Percentiles rank a stretch among this genome's conserved stretches.
Evolutionary conservation across 2,888 invertebrate genomes (phyloP).

Genomic region (Polietes domitor): DNA sequence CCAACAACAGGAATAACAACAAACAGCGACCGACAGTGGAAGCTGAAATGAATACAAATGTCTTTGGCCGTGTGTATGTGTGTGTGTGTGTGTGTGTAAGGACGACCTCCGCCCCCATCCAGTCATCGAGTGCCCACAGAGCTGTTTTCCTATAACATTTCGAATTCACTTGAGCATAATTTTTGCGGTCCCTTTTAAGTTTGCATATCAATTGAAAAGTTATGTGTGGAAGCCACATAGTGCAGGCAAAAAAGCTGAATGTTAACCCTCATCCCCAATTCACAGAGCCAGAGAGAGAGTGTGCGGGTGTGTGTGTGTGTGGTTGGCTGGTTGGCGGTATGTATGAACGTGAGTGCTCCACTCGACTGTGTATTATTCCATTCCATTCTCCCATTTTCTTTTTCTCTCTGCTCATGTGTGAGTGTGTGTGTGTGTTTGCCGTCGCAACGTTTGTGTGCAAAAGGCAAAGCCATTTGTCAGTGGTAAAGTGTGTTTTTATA

Average conservation of each 20-base stretch:
- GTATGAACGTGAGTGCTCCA: background rate
- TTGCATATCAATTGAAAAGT: conserved; percentile 79
- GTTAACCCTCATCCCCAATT: conserved; percentile 19
- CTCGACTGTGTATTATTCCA: conserved; percentile 12
- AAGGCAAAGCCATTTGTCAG: conserved; percentile 64
- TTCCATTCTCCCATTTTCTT: conserved; percentile 15
- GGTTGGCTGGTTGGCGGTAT: too few species aligned
- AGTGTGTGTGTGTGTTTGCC: conserved; percentile 34
- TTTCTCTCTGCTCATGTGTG: background rate
- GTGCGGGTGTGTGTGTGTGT: background rate
- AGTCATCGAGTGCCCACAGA: conserved; percentile 63
- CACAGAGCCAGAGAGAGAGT: conserved; percentile 18
- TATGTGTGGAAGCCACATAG: conserved; percentile 71
- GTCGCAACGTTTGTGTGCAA: conserved; percentile 45
- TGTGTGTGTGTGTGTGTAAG: background rate
- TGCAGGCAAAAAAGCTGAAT: conserved; percentile 38
- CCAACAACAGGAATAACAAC: conserved; percentile 23
- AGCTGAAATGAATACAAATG: conserved; percentile 31
- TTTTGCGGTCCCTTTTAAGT: conserved; percentile 79
- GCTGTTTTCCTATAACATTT: conserved; percentile 55
- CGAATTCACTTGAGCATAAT: conserved; percentile 78
- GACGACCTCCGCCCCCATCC: conserved; percentile 22
- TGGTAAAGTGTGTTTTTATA: conserved; percentile 57
- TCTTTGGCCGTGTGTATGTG: background rate
- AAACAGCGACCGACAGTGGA: background rate